phyloP scores from a whole-genome alignment of 2,888 invertebrate species.

The Nineta flava region DNA sequence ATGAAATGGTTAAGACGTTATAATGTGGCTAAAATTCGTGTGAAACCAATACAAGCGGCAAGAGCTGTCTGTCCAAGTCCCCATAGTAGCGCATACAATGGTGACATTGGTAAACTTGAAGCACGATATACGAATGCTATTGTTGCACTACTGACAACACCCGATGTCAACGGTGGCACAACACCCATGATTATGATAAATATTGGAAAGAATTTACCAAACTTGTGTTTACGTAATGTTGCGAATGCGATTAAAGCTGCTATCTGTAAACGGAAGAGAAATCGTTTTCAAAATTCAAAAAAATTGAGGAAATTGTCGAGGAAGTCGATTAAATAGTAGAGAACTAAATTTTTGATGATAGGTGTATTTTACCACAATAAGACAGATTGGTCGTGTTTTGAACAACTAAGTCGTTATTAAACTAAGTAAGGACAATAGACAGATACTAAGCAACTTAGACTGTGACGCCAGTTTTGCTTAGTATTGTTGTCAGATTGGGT shows the following conservation, averaged over 20 bases:
- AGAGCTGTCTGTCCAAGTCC: conserved; percentile 86
- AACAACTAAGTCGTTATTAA: too few relatives aligned
- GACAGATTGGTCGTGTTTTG: too few relatives aligned
- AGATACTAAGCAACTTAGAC: too few relatives aligned
- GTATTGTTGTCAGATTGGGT: too few relatives aligned
- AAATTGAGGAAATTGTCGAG: not conserved
- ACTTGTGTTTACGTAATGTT: conserved; percentile 82
- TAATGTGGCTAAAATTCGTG: conserved; percentile 81
- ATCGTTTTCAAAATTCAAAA: not conserved
- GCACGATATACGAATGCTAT: conserved; percentile 89
- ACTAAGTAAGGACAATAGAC: too few relatives aligned
- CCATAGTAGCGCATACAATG: conserved; percentile 85
- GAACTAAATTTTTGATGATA: too few relatives aligned
- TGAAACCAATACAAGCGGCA: conserved; percentile 81
- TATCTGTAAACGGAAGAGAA: conserved; percentile 29
- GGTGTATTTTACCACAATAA: too few relatives aligned
- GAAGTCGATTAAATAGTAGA: too few relatives aligned
- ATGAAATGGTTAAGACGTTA: conserved; percentile 29
- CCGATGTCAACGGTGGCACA: conserved; percentile 73
- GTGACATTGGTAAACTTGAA: conserved; percentile 76
- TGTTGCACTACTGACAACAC: conserved; percentile 78
- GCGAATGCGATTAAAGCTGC: conserved; percentile 84
- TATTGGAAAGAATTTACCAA: conserved; percentile 86
- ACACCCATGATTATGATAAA: conserved; percentile 80
- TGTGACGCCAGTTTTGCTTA: too few relatives aligned